Conservation (phyloP, 2,797 vertebrate species). For the Bradypodion pumilum region DNA sequence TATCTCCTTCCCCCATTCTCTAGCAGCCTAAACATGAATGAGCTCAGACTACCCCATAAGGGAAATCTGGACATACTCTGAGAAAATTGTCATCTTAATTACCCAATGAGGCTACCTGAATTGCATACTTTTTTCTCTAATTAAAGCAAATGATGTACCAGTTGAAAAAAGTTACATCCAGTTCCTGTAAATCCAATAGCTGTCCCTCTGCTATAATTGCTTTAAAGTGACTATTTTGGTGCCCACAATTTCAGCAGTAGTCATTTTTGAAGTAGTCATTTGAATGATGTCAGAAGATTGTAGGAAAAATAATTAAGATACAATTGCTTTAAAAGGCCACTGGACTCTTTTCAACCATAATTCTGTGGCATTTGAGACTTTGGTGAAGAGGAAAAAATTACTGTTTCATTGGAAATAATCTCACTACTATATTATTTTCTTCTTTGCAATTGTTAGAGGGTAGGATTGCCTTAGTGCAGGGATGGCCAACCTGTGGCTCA, state of each 20-base stretch:
- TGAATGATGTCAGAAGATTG: conserved; percentile 25
- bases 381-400: conserved; percentile 29
- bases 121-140: accelerated
- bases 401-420: conserved; percentile 31
- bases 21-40: no score
- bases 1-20: no score
- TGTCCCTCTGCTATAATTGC: not conserved
- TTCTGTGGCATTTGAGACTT: conserved; percentile 27
- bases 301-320: conserved; percentile 41
- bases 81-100: conserved; percentile 7
- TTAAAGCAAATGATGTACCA: not conserved
- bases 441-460: conserved; percentile 29
- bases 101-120: not conserved
- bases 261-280: conserved; percentile 26
- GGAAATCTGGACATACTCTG: no score
- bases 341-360: conserved; percentile 28
- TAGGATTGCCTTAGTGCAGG: not conserved
- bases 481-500: no score
- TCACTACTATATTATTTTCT: conserved; percentile 33
- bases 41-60: no score
- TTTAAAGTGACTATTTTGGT: conserved; percentile 7
- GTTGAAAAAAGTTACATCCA: not conserved
- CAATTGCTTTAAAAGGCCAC: conserved; percentile 42
- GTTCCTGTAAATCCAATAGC: conserved; percentile 24
- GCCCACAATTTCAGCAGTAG: conserved; percentile 5